Percentiles rank a stretch among this genome's conserved stretches.
Evolutionary conservation across 2,888 invertebrate species (phyloP).

Genomic region (Ypsolopha scabrella): DNA sequence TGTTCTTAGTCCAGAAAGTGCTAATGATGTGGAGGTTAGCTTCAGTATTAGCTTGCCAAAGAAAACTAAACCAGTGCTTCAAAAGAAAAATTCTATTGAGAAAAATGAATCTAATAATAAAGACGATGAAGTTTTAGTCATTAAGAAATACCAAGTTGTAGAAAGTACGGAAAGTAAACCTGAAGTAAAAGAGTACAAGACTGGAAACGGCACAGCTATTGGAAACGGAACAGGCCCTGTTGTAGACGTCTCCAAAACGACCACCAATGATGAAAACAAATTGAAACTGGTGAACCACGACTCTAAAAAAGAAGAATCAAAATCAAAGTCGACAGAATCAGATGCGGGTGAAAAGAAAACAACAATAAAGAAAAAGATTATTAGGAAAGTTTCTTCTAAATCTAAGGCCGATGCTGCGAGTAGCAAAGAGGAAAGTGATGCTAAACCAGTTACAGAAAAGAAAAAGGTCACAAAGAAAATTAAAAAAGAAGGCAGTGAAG

Average conservation of each 20-base stretch:
- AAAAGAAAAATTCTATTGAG: conserved; percentile 25
- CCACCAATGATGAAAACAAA: conserved; percentile 26
- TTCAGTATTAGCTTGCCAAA: conserved; percentile 57
- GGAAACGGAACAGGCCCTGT: conserved; percentile 25
- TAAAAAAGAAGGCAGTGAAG: conserved; percentile 45
- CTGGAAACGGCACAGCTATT: conserved; percentile 26
- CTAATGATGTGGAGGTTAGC: conserved; percentile 55
- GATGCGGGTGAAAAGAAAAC: conserved; percentile 47
- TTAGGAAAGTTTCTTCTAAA: conserved; percentile 58
- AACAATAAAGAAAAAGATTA: conserved; percentile 55
- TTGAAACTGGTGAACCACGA: conserved; percentile 26
- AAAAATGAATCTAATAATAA: conserved; percentile 14
- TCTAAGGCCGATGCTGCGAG: conserved; percentile 47
- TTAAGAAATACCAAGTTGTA: conserved; percentile 49
- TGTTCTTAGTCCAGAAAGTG: conserved; percentile 21
- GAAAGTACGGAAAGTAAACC: conserved; percentile 13
- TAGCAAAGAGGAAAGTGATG: conserved; percentile 28
- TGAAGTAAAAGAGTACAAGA: conserved; percentile 15
- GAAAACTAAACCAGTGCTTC: conserved; percentile 28
- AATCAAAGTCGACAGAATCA: conserved; percentile 27
- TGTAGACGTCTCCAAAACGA: conserved; percentile 27
- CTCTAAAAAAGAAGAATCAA: conserved; percentile 30
- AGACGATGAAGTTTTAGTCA: conserved; percentile 14
- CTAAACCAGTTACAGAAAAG: conserved; percentile 39
- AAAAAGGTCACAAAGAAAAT: conserved; percentile 55